Evolutionary conservation across 2,888 invertebrate species (phyloP).

Genomic region (Himalopsyche kuldschensis): DNA sequence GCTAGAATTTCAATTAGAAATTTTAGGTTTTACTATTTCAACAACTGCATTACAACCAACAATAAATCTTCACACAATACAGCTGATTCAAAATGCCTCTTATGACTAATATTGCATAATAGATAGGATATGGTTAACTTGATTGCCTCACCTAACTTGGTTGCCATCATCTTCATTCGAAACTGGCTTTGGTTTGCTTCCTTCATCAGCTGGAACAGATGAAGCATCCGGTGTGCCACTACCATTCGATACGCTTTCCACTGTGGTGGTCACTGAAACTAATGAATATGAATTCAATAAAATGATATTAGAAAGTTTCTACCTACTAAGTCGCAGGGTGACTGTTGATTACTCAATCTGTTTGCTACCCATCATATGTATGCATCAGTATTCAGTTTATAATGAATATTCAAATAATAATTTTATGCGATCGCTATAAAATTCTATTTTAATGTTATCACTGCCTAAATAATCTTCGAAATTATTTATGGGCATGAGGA

Average conservation of each 20-base stretch:
- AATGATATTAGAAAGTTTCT: too few species aligned
- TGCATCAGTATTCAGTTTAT: too few species aligned
- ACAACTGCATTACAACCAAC: too few species aligned
- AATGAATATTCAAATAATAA: too few species aligned
- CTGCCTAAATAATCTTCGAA: too few species aligned
- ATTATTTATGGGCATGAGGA: too few species aligned
- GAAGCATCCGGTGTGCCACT: not conserved
- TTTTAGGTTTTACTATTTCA: not conserved
- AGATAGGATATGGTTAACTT: not conserved
- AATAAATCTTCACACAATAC: too few species aligned
- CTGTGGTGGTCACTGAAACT: slow-evolving; percentile 5
- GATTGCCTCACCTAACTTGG: slow-evolving; percentile 23
- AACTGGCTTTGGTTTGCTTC: slow-evolving; percentile 13
- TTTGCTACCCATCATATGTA: too few species aligned
- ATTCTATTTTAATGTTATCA: too few species aligned
- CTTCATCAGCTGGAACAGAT: slow-evolving; percentile 15
- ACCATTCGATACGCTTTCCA: slow-evolving; percentile 25
- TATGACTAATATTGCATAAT: not conserved
- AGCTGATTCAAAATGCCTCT: too few species aligned
- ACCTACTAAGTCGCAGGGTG: too few species aligned
- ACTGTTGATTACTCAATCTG: too few species aligned
- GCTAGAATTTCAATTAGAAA: slow-evolving; percentile 13
- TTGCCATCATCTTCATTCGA: slow-evolving; percentile 36
- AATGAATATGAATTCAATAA: not conserved
- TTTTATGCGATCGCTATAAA: not conserved